A percentile compares a stretch with the other conserved stretches of the same genome.
These are phyloP conservation scores for Mechanitis messenoides DNA, from an alignment of 2,888 invertebrate genomes.

Conservation along the genomic window DNA sequence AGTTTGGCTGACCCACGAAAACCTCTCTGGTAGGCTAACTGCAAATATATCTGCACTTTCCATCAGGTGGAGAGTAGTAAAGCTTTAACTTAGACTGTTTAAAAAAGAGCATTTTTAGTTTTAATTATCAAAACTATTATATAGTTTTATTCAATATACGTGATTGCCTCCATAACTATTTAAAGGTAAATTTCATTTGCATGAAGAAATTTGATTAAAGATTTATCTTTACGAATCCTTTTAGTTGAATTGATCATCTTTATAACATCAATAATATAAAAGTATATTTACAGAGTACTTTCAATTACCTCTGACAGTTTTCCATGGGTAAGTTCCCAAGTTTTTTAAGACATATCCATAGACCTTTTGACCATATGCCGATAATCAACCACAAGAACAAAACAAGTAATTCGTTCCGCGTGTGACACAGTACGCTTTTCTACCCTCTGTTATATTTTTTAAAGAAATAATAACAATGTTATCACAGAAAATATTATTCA, in stretches of 20 bases:
- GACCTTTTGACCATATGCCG: conserved; percentile 90
- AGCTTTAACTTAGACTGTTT: too few relatives aligned
- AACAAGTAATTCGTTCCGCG: conserved; percentile 89
- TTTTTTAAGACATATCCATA: conserved; percentile 92
- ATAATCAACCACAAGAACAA: conserved; percentile 88
- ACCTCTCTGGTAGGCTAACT: too few relatives aligned
- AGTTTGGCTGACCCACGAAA: too few relatives aligned
- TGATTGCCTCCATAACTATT: background rate
- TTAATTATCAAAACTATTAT: background rate
- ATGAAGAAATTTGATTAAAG: background rate
- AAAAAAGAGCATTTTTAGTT: background rate
- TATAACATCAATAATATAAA: background rate
- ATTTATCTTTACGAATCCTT: background rate
- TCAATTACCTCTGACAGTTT: conserved; percentile 88
- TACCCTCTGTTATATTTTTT: conserved; percentile 75
- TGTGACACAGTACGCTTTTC: conserved; percentile 87
- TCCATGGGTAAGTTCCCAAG: conserved; percentile 93
- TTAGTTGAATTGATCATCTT: background rate
- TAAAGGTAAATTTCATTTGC: too few relatives aligned
- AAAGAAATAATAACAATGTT: conserved; percentile 28
- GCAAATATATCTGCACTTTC: too few relatives aligned
- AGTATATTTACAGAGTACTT: background rate
- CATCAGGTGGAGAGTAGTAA: too few relatives aligned
- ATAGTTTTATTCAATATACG: background rate
- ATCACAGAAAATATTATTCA: background rate